Evolutionary conservation across 2,113 vertebrate genomes (phyloP).

Genomic region (Propithecus coquereli): DNA sequence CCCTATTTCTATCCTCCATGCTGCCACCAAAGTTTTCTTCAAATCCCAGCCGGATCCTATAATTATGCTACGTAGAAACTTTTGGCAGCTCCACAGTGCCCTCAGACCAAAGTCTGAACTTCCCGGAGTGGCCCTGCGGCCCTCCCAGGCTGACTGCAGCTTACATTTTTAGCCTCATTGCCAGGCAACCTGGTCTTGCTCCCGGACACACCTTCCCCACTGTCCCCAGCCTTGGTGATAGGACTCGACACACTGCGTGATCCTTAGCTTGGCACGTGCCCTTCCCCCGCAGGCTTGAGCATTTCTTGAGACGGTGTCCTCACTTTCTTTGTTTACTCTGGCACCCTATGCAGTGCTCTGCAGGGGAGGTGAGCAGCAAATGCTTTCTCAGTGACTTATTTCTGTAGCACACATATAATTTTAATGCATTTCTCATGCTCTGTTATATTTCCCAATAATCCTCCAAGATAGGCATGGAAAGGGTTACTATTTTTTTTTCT

Average conservation of each 20-base stretch:
- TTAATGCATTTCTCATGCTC: background rate
- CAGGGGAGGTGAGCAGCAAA: background rate
- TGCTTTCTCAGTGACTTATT: background rate
- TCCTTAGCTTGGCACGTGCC: background rate
- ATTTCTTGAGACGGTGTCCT: background rate
- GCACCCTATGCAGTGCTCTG: too few species aligned
- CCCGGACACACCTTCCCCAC: background rate
- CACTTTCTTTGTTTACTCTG: background rate
- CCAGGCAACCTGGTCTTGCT: background rate
- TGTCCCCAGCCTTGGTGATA: rapidly evolving
- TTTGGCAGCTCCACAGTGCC: background rate
- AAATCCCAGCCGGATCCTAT: background rate
- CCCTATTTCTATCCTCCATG: background rate
- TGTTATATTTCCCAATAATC: background rate
- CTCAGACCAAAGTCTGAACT: background rate
- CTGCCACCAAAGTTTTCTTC: background rate
- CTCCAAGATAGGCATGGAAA: background rate
- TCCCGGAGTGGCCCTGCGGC: background rate
- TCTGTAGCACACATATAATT: background rate
- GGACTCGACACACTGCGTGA: background rate
- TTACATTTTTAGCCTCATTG: background rate
- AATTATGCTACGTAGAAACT: background rate
- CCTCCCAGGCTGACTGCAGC: background rate
- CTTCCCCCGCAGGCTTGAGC: background rate
- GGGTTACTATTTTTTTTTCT: background rate